These are phyloP conservation scores for Triplophysa rosa DNA, from an alignment of 2,113 vertebrate genomes.

Conservation along the genomic window DNA sequence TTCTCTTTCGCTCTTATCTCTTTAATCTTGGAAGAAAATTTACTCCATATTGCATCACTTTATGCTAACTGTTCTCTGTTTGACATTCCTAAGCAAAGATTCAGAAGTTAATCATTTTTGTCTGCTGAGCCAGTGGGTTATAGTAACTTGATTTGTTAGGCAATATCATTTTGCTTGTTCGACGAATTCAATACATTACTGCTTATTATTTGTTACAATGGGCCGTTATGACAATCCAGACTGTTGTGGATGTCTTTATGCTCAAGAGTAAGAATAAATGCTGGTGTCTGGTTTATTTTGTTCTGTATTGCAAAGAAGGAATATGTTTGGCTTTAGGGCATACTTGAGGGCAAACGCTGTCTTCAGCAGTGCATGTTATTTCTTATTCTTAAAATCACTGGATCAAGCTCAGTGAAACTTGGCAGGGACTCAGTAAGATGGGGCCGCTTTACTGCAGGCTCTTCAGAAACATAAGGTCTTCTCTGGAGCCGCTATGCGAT, in stretches of 20 bases:
- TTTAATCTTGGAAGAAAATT: not conserved
- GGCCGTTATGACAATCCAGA: slow-evolving; percentile 21
- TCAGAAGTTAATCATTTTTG: slow-evolving; percentile 15
- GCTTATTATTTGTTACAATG: slow-evolving; percentile 14
- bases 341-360: not conserved
- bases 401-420: slow-evolving; percentile 26
- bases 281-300: not conserved
- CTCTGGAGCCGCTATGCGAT: not conserved
- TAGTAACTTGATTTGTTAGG: slow-evolving; percentile 41
- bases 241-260: not conserved
- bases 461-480: slow-evolving; percentile 16
- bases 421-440: not conserved
- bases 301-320: not conserved
- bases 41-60: slow-evolving; percentile 1
- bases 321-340: slow-evolving; percentile 4
- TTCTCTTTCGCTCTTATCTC: slow-evolving; percentile 1
- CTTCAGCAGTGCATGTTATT: slow-evolving; percentile 12
- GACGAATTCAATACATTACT: not conserved
- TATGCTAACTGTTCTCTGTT: slow-evolving; percentile 23
- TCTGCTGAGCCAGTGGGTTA: slow-evolving; percentile 25
- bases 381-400: slow-evolving; percentile 4
- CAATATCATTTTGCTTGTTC: not conserved
- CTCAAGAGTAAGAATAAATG: not conserved
- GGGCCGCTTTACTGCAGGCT: slow-evolving; percentile 13
- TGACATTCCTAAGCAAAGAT: slow-evolving; percentile 9